Conservation (phyloP, 2,888 invertebrate species). For the Mystacides longicornis region DNA sequence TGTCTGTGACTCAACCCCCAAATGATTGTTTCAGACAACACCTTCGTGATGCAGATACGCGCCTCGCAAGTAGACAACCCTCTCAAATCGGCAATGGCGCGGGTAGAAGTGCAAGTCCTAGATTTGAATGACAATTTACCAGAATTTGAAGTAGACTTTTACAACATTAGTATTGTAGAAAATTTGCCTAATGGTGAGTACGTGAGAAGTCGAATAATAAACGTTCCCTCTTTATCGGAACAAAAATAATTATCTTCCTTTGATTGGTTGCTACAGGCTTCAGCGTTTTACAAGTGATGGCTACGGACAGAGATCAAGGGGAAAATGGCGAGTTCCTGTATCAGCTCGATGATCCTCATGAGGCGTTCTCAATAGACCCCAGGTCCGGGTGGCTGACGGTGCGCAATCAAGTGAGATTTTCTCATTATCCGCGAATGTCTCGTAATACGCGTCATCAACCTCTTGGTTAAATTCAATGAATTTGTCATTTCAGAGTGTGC, state of each 20-base stretch:
- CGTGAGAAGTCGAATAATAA: no score
- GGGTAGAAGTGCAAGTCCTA: slow-evolving; percentile 64
- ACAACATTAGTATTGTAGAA: slow-evolving; percentile 88
- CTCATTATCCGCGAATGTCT: background rate
- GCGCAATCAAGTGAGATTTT: slow-evolving; percentile 49
- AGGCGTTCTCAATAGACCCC: slow-evolving; percentile 74
- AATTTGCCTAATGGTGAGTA: slow-evolving; percentile 74
- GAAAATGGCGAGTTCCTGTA: slow-evolving; percentile 81
- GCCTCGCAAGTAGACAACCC: slow-evolving; percentile 74
- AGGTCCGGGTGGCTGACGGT: slow-evolving; percentile 83
- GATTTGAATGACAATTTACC: slow-evolving; percentile 81
- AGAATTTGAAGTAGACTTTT: slow-evolving; percentile 81
- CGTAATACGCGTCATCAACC: no score
- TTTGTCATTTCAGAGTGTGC: slow-evolving; percentile 47
- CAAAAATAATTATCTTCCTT: no score
- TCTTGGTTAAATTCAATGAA: background rate
- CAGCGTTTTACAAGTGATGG: slow-evolving; percentile 58
- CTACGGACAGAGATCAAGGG: slow-evolving; percentile 74
- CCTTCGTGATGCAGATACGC: slow-evolving; percentile 70
- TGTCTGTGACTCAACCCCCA: no score
- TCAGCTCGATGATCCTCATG: slow-evolving; percentile 63
- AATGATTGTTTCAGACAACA: slow-evolving; percentile 56
- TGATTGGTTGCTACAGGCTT: slow-evolving; percentile 35
- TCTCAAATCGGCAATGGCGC: slow-evolving; percentile 63
- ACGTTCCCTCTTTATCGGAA: no score